Base-by-base conservation (phyloP, 2,113 vertebrate species). In the Aleadryas rufinucha region DNA sequence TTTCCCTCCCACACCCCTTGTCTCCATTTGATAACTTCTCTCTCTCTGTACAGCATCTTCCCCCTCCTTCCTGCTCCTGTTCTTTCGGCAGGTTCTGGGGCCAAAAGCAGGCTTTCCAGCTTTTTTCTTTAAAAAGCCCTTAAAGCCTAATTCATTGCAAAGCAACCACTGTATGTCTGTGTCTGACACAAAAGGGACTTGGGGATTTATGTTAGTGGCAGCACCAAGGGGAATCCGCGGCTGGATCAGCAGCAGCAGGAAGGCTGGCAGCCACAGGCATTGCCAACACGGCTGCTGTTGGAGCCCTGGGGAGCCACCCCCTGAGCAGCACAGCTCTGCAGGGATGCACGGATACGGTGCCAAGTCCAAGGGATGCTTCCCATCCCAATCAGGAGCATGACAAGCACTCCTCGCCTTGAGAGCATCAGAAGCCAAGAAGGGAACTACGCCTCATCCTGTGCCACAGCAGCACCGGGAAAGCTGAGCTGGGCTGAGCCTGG, bases 401-500 rank as follows among this genome's bases (percentile, higher is more conserved):
- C 54, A 44, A 77, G 71, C 1, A 3, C 65, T 84, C 45, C 44
- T 74, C 0, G 1, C 52, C 74, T 63, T 3, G 17, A 27, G 56
- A 89, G 41, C 35, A 2, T 28, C 5, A 1, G 53, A 86, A 91
- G 35, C 53, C 4, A 4, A 41, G 79, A 74, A 42, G 31, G 88
- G 53, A 94, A 50, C 37, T 14, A 27, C 1, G 0, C 41, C 66
- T 88, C 63, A 7, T 33, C 33, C 53, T 27, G 42, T 39, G 47
- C 54, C 12, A 8, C 61, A 9, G 2, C 17, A 37, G 42, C 2
- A 1, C 11, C 0, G 0, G 66, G 91, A 59, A 53, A 23, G 22
- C 35, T 0, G 0, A 33, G 35, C 2, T 63, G 76, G 68, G 80
- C 64, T 39, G 53, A 47, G 68, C 52, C 42, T 22, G 4, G 1